Evolutionary conservation across 2,113 vertebrate species (phyloP).

Genomic region (Saimiri boliviensis): DNA sequence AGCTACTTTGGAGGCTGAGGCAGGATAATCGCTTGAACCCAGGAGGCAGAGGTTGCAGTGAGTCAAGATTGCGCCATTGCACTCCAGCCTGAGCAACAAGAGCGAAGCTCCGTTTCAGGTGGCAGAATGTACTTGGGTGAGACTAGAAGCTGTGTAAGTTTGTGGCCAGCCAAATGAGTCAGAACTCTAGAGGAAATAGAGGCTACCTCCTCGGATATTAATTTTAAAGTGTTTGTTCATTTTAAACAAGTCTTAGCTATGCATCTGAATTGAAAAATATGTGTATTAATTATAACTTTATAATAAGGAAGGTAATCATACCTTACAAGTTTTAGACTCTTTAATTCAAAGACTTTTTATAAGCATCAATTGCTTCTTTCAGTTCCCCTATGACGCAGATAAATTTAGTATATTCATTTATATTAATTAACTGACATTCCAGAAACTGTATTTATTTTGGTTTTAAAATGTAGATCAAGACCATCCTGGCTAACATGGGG

Average conservation of each 20-base stretch:
- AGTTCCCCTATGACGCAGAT: background rate
- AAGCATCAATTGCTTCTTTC: conserved; percentile 49
- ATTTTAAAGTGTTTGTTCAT: conserved; percentile 11
- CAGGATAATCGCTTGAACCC: no score
- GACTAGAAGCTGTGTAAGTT: conserved; percentile 59
- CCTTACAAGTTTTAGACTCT: background rate
- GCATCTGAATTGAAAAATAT: conserved; percentile 43
- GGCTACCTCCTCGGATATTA: background rate
- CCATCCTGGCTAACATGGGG: no score
- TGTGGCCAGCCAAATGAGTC: conserved; percentile 38
- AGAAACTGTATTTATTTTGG: background rate
- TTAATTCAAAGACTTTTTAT: conserved; percentile 47
- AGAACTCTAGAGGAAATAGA: conserved; percentile 45
- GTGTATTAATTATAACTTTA: conserved; percentile 36
- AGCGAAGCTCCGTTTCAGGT: background rate
- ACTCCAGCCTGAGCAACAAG: no score
- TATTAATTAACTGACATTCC: background rate
- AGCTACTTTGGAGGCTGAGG: no score
- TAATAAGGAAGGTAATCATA: conserved; percentile 46
- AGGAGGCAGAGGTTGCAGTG: no score
- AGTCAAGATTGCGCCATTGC: no score
- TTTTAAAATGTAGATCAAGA: background rate
- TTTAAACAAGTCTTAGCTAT: conserved; percentile 34
- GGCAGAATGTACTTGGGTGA: conserved; percentile 35
- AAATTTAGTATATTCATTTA: background rate